phyloP scores from a whole-genome alignment of 2,888 invertebrate species.

The Lysandra coridon region DNA sequence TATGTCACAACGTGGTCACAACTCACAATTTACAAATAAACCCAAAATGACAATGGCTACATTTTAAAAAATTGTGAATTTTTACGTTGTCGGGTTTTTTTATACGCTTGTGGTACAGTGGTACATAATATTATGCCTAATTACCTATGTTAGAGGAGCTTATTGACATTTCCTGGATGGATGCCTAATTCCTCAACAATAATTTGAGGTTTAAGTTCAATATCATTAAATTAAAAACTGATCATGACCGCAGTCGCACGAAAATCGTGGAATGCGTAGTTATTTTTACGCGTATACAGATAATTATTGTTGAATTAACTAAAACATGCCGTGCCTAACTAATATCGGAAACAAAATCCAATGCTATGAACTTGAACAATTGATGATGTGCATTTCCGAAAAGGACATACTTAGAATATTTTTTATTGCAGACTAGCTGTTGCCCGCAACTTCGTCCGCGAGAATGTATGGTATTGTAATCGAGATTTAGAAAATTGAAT shows the following conservation, averaged over 20 bases:
- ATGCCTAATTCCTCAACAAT: neutral
- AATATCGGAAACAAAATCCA: neutral
- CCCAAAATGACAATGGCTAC: too few species aligned
- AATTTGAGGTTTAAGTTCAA: slow-evolving; percentile 5
- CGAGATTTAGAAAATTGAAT: too few species aligned
- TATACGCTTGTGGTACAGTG: too few species aligned
- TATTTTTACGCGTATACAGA: neutral
- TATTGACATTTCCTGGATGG: neutral
- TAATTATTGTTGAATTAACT: neutral
- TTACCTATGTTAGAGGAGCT: too few species aligned
- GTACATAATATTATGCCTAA: too few species aligned
- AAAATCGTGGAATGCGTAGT: neutral
- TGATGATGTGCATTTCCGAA: neutral
- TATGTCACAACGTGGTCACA: too few species aligned
- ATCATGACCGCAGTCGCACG: neutral
- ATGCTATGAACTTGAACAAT: neutral
- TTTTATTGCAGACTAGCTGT: too few species aligned
- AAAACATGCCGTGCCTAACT: slow-evolving; percentile 8
- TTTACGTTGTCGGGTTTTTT: too few species aligned
- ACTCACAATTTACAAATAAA: too few species aligned
- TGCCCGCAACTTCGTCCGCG: too few species aligned
- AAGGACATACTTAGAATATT: neutral
- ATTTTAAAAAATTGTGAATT: too few species aligned
- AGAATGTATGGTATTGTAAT: too few species aligned
- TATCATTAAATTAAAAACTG: neutral